A percentile compares a stretch with the other conserved stretches of the same genome.
These are phyloP conservation scores for Morbakka virulenta DNA, from an alignment of 30 jellyfish, hydroid and myxozoan genomes.

Conservation along the genomic window DNA sequence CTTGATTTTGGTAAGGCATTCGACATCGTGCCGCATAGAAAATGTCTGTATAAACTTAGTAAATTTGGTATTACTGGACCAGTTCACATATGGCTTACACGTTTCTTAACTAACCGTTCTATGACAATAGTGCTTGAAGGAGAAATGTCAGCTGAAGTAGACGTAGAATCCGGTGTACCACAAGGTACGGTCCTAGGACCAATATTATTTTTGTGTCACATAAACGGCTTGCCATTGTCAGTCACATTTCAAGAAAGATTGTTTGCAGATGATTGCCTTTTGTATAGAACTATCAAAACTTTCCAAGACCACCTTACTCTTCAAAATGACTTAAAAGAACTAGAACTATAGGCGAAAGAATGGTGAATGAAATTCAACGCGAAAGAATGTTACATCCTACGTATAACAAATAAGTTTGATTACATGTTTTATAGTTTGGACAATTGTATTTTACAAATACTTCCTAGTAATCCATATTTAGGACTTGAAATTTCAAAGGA, in stretches of 20 bases:
- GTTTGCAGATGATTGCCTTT: slow-evolving; percentile 18
- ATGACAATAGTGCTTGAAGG: background rate
- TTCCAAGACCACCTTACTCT: no score
- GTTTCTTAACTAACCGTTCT: background rate
- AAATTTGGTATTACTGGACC: slow-evolving; percentile 1
- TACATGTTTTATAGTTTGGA: no score
- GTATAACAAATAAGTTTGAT: no score
- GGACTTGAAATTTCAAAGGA: no score
- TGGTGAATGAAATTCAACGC: no score
- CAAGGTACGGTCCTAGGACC: slow-evolving; percentile 14
- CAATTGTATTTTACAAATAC: no score
- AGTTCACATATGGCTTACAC: background rate
- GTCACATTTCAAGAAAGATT: background rate
- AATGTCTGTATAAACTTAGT: background rate
- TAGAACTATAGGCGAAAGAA: no score
- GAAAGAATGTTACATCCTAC: background rate
- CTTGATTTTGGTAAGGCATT: background rate
- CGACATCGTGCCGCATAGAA: slow-evolving; percentile 24
- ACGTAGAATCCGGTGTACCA: slow-evolving; percentile 17
- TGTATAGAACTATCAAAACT: no score
- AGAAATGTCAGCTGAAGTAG: no score
- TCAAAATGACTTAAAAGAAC: no score
- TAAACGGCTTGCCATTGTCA: background rate
- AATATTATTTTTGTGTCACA: background rate
- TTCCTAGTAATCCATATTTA: no score